A percentile compares a stretch with the other conserved stretches of the same genome.
These are phyloP conservation scores for Barypeithes pellucidus DNA, from an alignment of 2,888 invertebrate genomes.

Conservation along the genomic window DNA sequence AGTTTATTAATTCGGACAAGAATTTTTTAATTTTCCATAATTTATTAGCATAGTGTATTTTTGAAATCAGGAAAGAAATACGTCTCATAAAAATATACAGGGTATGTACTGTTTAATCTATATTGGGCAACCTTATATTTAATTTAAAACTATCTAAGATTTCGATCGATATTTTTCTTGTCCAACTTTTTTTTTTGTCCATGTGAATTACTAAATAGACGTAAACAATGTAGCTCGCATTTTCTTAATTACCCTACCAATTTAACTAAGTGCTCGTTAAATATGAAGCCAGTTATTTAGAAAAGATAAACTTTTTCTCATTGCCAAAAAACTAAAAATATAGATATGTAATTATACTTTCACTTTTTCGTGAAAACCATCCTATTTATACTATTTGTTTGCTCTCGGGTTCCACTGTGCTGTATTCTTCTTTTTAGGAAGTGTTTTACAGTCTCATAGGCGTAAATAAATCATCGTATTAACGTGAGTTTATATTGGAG, in stretches of 20 bases:
- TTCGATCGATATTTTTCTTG: too few species aligned
- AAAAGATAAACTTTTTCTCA: slow-evolving; percentile 14
- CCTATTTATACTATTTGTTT: slow-evolving; percentile 52
- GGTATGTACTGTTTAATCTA: too few species aligned
- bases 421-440: slow-evolving; percentile 27
- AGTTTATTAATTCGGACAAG: too few species aligned
- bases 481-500: too few species aligned
- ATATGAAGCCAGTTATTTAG: slow-evolving; percentile 16
- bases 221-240: slow-evolving; percentile 3
- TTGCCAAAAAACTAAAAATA: slow-evolving; percentile 51
- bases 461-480: slow-evolving; percentile 21
- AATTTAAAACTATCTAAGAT: too few species aligned
- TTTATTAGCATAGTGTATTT: too few species aligned
- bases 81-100: too few species aligned
- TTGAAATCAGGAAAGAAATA: too few species aligned
- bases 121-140: too few species aligned
- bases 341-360: slow-evolving; percentile 23
- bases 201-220: too few species aligned
- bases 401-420: slow-evolving; percentile 46
- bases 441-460: background rate
- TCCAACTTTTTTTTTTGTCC: too few species aligned
- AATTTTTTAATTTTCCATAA: too few species aligned
- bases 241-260: slow-evolving; percentile 30
- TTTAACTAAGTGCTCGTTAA: slow-evolving; percentile 34
- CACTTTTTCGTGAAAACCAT: slow-evolving; percentile 45